Evolutionary conservation across 2,113 vertebrate species (phyloP).

Genomic region (Polyodon spathula): DNA sequence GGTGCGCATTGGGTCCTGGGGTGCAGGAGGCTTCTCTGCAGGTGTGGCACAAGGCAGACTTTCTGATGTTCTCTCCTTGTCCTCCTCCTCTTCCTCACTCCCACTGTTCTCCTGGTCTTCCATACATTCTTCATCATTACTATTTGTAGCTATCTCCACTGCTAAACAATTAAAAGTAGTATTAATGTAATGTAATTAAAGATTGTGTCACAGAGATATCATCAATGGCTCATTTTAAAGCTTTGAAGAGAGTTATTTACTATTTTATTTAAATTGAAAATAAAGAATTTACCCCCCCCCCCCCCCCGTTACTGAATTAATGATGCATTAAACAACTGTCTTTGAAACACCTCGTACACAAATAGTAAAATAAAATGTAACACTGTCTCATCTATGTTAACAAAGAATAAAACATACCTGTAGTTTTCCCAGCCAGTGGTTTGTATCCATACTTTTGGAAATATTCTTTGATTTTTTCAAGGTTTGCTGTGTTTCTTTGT

Average conservation of each 20-base stretch:
- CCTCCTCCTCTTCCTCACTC: constrained; percentile 17
- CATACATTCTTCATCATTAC: constrained; percentile 12
- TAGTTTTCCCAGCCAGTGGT: constrained; percentile 26
- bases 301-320: no score
- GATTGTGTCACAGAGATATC: no score
- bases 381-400: not conserved
- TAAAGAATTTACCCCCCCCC: no score
- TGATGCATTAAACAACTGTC: no score
- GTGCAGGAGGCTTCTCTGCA: constrained; percentile 4
- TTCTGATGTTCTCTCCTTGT: constrained; percentile 13
- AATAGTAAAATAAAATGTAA: no score
- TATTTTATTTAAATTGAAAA: no score
- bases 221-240: no score
- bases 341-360: no score
- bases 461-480: constrained; percentile 56
- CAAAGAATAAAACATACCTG: constrained; percentile 45
- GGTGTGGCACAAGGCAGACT: not conserved
- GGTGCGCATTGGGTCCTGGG: constrained; percentile 34
- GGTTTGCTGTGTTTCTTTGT: constrained; percentile 55
- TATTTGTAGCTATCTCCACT: no score
- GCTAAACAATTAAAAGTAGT: no score
- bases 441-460: constrained; percentile 74
- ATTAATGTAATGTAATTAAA: no score
- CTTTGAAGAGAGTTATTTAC: no score
- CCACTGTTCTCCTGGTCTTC: not conserved